phyloP scores from a whole-genome alignment of 2,113 vertebrate species.

The Dipodomys spectabilis region DNA sequence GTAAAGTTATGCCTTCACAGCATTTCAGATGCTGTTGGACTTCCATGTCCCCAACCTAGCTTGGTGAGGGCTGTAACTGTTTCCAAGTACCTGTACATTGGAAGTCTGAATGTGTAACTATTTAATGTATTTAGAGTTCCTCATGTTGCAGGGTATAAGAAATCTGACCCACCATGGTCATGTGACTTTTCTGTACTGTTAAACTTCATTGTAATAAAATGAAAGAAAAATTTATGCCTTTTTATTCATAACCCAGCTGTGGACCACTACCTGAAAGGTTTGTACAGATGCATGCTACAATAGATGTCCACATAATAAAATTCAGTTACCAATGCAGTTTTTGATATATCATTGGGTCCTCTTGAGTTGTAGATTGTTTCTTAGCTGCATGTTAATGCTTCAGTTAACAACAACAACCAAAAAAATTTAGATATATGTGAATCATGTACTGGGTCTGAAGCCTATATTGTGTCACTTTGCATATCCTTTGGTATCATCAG shows the following conservation, averaged over 20 bases:
- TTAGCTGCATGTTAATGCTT: constrained; percentile 83
- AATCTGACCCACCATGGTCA: constrained; percentile 90
- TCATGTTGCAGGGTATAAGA: constrained; percentile 93
- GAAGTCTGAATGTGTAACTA: constrained; percentile 90
- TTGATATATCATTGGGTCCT: constrained; percentile 82
- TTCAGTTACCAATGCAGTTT: constrained; percentile 81
- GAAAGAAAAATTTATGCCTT: constrained; percentile 94
- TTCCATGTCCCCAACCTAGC: constrained; percentile 96
- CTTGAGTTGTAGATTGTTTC: constrained; percentile 78
- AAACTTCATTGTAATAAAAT: constrained; percentile 99
- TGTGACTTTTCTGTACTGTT: constrained; percentile 98
- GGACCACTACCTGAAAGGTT: constrained; percentile 94
- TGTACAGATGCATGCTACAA: constrained; percentile 90
- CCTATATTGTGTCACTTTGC: constrained; percentile 39
- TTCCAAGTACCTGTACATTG: constrained; percentile 88
- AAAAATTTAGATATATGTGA: constrained; percentile 32
- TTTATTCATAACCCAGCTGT: constrained; percentile 94
- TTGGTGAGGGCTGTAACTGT: constrained; percentile 98
- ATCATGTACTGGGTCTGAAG: constrained; percentile 29
- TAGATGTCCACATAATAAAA: constrained; percentile 85
- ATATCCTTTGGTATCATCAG: constrained; percentile 70
- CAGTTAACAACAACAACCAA: constrained; percentile 53
- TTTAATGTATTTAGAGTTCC: constrained; percentile 94
- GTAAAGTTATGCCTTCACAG: constrained; percentile 97
- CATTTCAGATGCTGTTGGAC: constrained; percentile 98